phyloP scores from a whole-genome alignment of 2,113 vertebrate species.

The Rhynchomys soricoides region DNA sequence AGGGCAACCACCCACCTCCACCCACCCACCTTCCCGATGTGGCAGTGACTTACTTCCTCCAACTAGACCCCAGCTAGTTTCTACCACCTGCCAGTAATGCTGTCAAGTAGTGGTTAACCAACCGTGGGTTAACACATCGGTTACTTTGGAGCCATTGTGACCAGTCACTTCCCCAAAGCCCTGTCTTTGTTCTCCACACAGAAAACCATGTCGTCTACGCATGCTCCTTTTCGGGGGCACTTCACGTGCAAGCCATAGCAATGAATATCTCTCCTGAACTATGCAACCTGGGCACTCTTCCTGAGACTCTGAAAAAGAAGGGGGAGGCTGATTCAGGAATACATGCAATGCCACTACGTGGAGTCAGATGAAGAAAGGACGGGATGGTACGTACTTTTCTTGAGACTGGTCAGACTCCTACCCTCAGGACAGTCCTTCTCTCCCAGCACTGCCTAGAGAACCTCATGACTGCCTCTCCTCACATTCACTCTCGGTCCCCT shows the following conservation, averaged over 20 bases:
- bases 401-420: neutral
- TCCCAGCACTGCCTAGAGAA: neutral
- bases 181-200: neutral
- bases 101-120: neutral
- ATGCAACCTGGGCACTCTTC: neutral
- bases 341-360: rapidly evolving
- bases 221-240: neutral
- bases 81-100: neutral
- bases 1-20: too few species aligned
- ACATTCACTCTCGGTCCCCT: neutral
- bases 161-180: neutral
- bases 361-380: neutral
- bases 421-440: neutral
- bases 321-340: neutral
- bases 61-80: neutral
- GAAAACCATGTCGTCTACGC: neutral
- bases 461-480: neutral
- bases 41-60: neutral
- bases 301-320: neutral
- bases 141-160: neutral
- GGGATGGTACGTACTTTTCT: neutral
- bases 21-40: too few species aligned
- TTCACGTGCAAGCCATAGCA: neutral
- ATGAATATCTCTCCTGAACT: neutral
- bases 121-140: neutral